A percentile compares a stretch with the other conserved stretches of the same genome.
These are phyloP conservation scores for Syritta pipiens DNA, from an alignment of 2,888 invertebrate species.

Conservation along the genomic window DNA sequence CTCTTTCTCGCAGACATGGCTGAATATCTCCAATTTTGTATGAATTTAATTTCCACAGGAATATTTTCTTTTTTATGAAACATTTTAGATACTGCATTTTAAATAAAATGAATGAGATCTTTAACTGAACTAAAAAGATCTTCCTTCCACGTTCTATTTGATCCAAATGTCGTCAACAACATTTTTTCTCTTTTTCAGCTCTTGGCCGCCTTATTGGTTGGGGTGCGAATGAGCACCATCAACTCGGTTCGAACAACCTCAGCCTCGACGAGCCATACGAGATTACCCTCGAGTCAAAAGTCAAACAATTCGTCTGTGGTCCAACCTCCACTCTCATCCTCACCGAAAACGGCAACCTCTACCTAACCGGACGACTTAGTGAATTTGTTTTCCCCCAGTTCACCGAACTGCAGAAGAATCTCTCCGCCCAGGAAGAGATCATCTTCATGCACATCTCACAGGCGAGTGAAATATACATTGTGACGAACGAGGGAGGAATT, in stretches of 20 bases:
- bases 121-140: too few relatives aligned
- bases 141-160: too few relatives aligned
- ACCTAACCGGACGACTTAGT: slow-evolving; percentile 76
- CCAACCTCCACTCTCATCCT: slow-evolving; percentile 77
- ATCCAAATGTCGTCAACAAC: too few relatives aligned
- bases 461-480: slow-evolving; percentile 77
- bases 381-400: slow-evolving; percentile 77
- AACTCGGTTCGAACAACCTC: slow-evolving; percentile 72
- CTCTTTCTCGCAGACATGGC: too few relatives aligned
- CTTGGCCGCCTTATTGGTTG: slow-evolving; percentile 77
- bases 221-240: slow-evolving; percentile 76
- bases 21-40: too few relatives aligned
- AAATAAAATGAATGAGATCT: too few relatives aligned
- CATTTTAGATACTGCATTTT: too few relatives aligned
- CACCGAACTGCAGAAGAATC: slow-evolving; percentile 76
- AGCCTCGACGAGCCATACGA: slow-evolving; percentile 73
- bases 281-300: slow-evolving; percentile 74
- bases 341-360: slow-evolving; percentile 76
- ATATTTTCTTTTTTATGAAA: too few relatives aligned
- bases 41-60: too few relatives aligned
- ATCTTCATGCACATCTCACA: slow-evolving; percentile 78
- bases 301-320: slow-evolving; percentile 77
- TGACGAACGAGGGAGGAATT: slow-evolving; percentile 77
- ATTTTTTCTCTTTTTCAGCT: too few relatives aligned
- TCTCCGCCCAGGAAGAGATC: slow-evolving; percentile 75